Conservation (phyloP, 2,888 invertebrate species). For the Lucinisca nassula region DNA sequence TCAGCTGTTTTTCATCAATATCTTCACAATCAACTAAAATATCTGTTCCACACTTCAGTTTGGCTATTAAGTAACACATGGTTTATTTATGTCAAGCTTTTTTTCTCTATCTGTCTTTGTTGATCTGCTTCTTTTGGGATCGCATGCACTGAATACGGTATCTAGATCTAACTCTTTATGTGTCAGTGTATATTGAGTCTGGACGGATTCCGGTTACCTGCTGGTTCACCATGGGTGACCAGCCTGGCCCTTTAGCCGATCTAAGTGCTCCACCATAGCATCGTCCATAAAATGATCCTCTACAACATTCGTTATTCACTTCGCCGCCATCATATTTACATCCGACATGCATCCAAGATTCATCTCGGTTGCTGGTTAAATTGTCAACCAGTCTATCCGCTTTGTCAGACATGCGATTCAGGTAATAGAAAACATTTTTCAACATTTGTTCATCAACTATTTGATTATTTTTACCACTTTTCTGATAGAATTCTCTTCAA, state of each 20-base stretch:
- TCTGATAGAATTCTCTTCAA: background rate
- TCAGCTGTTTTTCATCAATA: background rate
- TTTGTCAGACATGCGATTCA: constrained; percentile 26
- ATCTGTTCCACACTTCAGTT: background rate
- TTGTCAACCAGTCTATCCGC: constrained; percentile 15
- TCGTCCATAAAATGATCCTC: constrained; percentile 3
- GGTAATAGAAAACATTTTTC: background rate
- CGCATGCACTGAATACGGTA: background rate
- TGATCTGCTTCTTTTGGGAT: background rate
- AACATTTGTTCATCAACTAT: background rate
- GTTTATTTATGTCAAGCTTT: background rate
- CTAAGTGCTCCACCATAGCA: constrained; percentile 33
- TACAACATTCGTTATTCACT: constrained; percentile 3
- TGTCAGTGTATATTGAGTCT: constrained; percentile 16
- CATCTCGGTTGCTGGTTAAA: constrained; percentile 22
- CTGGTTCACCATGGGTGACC: constrained; percentile 19
- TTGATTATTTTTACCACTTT: constrained; percentile 42
- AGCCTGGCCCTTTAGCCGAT: constrained; percentile 16
- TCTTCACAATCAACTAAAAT: constrained; percentile 8
- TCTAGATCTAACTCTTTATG: constrained; percentile 12
- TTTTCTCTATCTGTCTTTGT: background rate
- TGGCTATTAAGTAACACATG: background rate
- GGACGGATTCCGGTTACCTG: background rate
- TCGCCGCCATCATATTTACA: constrained; percentile 44
- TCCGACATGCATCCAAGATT: constrained; percentile 38